Base-by-base conservation (phyloP, 2,113 vertebrate genomes). In the Hymenochirus boettgeri region DNA sequence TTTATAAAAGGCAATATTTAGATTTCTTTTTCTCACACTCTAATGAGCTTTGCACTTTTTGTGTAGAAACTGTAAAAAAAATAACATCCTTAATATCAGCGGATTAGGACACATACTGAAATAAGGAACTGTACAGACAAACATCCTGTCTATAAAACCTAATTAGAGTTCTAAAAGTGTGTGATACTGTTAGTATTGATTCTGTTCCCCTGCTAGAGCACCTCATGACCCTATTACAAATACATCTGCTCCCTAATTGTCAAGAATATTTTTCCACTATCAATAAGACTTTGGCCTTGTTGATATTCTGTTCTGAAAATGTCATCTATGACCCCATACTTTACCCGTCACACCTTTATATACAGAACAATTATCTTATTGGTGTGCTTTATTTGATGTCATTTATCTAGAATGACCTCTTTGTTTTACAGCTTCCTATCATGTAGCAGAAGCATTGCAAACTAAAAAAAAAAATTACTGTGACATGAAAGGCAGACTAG, bases 241-340 rank as follows among this genome's bases (percentile, higher is more conserved):
- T 22, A 51, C 35, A 57, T 54, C 53, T 63, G 67, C 18, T 45
- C 56, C 46, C 48, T 76, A 74, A 79, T 74, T 77, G 56, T 56
- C 67, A 69, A 45, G 65, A 73, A 53, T 51, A 25, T 65, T 73
- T 74, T 77, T 53, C 70, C 72, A 75, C 70, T 59, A 64, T 63
- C 17, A 53, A 74, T 64, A 61, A 7, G 50, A 66, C 64, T 69
- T 78, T 65, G 65, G 61, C 61, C 37, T 76, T 69, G 29, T 73
- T 79, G 61, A 72, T 65, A 70, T 63, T 51, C 50, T 74, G 21
- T 26, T 69, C 59, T 4, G 31, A 78, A 48, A 57, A 22, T 46
- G 65, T 19, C 61, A 22, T 24, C 21, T 46, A 70, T 76, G 62
- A 42, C 60, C 71, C 37, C 29, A 70, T 53, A 67, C 52, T 45